phyloP scores from a whole-genome alignment of 2,888 invertebrate species.

The Idaea dimidiata region DNA sequence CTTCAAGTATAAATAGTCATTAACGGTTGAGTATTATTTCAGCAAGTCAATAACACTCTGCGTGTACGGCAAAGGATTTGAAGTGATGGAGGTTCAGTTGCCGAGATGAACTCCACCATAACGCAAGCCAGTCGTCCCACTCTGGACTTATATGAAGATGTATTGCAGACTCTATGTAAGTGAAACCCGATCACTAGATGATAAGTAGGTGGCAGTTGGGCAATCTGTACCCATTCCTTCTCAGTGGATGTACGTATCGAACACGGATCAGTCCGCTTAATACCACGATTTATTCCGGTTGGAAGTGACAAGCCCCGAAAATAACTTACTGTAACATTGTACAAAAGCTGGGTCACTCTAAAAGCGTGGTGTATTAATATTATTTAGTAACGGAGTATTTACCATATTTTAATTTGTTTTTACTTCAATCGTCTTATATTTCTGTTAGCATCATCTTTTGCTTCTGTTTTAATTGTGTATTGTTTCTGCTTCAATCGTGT shows the following conservation, averaged over 20 bases:
- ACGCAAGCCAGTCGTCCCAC: background rate
- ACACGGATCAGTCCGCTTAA: no score
- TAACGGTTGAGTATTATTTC: conserved; percentile 22
- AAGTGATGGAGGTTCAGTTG: conserved; percentile 39
- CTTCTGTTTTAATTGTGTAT: no score
- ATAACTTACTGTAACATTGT: no score
- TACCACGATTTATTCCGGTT: background rate
- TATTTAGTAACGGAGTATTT: no score
- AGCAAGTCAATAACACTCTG: conserved; percentile 46
- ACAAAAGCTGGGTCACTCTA: no score
- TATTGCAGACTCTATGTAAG: background rate
- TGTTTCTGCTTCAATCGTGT: no score
- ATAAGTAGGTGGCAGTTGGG: conserved; percentile 8
- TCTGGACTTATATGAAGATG: background rate
- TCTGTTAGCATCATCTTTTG: no score
- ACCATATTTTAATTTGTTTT: no score
- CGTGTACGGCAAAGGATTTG: conserved; percentile 60
- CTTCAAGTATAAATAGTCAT: no score
- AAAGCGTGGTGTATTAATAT: no score
- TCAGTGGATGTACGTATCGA: no score
- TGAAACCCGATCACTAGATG: background rate
- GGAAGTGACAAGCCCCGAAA: background rate
- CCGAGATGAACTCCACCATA: background rate
- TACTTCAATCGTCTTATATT: no score
- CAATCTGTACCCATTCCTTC: background rate